Evolutionary conservation across 2,113 vertebrate genomes (phyloP).

Genomic region (Amblyornis subalaris): DNA sequence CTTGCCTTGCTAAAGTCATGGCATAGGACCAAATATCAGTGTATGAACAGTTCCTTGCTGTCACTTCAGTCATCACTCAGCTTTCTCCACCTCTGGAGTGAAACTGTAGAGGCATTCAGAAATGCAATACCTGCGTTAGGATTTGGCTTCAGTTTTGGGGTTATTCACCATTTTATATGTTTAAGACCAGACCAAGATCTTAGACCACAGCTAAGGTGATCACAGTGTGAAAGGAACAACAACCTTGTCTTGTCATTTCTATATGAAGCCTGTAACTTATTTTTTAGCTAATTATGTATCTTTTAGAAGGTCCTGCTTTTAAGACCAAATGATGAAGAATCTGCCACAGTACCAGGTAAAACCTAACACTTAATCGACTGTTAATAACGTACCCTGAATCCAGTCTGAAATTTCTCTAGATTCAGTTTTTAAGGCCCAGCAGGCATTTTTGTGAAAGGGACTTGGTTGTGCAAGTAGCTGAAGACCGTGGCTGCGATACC

Average conservation of each 20-base stretch:
- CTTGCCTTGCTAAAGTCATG: neutral
- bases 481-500: neutral
- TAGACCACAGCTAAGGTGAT: neutral
- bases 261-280: neutral
- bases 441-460: neutral
- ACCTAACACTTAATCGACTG: neutral
- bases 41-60: neutral
- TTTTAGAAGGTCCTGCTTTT: neutral
- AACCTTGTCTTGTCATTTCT: neutral
- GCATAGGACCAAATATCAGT: accelerated
- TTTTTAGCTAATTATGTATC: neutral
- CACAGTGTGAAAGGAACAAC: neutral
- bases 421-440: neutral
- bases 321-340: neutral
- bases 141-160: neutral
- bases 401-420: neutral
- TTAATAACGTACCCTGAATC: neutral
- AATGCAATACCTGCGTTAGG: neutral
- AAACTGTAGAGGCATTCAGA: neutral
- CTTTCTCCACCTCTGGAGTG: neutral
- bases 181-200: neutral
- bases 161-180: neutral
- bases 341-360: neutral
- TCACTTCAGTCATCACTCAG: neutral
- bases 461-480: neutral